Percentiles rank a stretch among this genome's conserved stretches.
phyloP scores from a whole-genome alignment of 2,797 vertebrate genomes.

The Xiphophorus birchmanni region DNA sequence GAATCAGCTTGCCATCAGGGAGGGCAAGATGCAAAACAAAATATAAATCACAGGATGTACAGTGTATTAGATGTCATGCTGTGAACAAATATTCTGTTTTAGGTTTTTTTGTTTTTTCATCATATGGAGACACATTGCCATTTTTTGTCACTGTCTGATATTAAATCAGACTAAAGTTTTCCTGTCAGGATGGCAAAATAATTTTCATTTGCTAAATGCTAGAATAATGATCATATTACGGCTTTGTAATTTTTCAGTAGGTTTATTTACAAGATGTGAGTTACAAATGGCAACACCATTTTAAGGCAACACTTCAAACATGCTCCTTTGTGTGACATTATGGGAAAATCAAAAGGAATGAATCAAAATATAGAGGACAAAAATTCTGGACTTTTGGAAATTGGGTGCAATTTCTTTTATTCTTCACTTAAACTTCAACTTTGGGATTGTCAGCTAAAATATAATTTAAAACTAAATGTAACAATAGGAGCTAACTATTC shows the following conservation, averaged over 20 bases:
- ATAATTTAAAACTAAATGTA: neutral
- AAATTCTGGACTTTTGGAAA: neutral
- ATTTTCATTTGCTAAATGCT: neutral
- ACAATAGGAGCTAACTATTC: neutral
- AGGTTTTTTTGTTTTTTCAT: neutral
- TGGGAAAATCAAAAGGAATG: no score
- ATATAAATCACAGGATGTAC: neutral
- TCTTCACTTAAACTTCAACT: no score
- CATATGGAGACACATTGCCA: neutral
- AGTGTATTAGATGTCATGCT: neutral
- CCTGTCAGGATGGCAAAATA: neutral
- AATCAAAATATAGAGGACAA: neutral
- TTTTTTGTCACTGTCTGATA: neutral
- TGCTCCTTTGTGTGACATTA: no score
- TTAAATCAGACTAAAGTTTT: neutral
- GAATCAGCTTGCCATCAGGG: slow-evolving; percentile 47
- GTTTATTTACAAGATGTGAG: neutral
- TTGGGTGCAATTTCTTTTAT: neutral
- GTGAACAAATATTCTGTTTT: neutral
- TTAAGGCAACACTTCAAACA: neutral
- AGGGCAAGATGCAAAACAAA: slow-evolving; percentile 8
- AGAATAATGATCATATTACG: neutral
- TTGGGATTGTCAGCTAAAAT: neutral
- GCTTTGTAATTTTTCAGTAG: neutral
- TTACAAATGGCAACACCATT: neutral